Base-by-base conservation (phyloP, 2,888 invertebrate genomes). In the Plagodis pulveraria region DNA sequence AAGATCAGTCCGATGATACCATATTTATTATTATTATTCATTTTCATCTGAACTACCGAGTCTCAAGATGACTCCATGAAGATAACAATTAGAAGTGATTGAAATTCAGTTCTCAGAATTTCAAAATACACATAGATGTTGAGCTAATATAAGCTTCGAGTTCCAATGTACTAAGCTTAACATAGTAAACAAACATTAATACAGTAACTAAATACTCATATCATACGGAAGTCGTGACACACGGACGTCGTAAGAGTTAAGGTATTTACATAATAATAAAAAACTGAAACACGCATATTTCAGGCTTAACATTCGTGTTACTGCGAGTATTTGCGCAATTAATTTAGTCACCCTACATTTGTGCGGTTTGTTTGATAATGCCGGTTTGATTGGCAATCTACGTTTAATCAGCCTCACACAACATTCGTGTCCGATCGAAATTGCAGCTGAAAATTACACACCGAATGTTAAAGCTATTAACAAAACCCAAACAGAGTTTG, bases 351-450 rank as follows among this genome's bases (percentile, higher is more conserved):
- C 62, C 56, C 63, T 60, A 58, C 54, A 65, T 62, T 63, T 50
- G 60, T 57, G 62, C 57, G 58, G 62, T 64, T 64, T 62, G 65
- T 66, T 67, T 65, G 63, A 53, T 66, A 67, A 66, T 66, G 58
- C 65, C 59, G 58, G 59, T 67, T 67, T 67, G 62, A 69, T 69
- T 69, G 66, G 66, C 63, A 65, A 67, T 63, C 55, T 54, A 48
- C 57, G 58, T 58, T 58, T 69, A 69, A 69, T 65, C 62, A 69
- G 63, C 42, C 60, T 48, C 58, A 57, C 45, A 64, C 57, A 58
- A 62, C 58, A 51, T 66, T 63, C 47, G 44, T 55, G 60, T 52
- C 60, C 50, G 54, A 62, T 60, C 62, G 32, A 61, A 59, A 64
- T 65, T 58, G 60, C 60, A 64, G 43, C 59, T 56, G 56, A 61